Conservation (phyloP, 2,797 vertebrate genomes). For the Prunella strophiata region DNA sequence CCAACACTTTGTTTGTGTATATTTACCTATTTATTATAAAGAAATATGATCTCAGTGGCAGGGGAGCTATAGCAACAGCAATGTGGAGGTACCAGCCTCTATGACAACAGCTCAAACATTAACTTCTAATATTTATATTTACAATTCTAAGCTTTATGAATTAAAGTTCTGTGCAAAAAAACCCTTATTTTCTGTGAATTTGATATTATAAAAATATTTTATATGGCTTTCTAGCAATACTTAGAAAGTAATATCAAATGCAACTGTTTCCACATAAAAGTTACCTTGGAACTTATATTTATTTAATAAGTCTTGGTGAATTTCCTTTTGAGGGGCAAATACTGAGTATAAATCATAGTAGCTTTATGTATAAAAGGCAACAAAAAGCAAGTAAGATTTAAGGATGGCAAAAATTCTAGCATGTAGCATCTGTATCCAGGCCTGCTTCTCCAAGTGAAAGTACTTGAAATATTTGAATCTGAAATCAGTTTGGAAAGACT, state of each 20-base stretch:
- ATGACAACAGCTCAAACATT: background rate
- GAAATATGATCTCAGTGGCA: background rate
- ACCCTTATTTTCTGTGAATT: background rate
- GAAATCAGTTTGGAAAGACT: background rate
- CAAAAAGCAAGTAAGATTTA: background rate
- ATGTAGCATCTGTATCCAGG: background rate
- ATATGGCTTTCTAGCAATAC: background rate
- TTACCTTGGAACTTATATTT: background rate
- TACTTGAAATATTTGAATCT: background rate
- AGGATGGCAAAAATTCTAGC: background rate
- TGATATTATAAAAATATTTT: background rate
- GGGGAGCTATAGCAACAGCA: background rate
- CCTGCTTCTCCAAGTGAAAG: background rate
- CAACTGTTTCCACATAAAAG: background rate
- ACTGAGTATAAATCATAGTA: background rate
- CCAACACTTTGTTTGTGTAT: background rate
- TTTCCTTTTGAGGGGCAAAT: background rate
- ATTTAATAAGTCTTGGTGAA: background rate
- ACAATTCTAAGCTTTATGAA: background rate
- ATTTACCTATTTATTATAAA: background rate
- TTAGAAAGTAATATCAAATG: background rate
- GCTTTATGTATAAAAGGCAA: background rate
- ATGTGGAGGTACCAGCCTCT: background rate
- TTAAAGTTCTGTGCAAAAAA: background rate
- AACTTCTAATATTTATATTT: background rate